Evolutionary conservation across 2,113 vertebrate species (phyloP).

Genomic region (Brachionichthys hirsutus): DNA sequence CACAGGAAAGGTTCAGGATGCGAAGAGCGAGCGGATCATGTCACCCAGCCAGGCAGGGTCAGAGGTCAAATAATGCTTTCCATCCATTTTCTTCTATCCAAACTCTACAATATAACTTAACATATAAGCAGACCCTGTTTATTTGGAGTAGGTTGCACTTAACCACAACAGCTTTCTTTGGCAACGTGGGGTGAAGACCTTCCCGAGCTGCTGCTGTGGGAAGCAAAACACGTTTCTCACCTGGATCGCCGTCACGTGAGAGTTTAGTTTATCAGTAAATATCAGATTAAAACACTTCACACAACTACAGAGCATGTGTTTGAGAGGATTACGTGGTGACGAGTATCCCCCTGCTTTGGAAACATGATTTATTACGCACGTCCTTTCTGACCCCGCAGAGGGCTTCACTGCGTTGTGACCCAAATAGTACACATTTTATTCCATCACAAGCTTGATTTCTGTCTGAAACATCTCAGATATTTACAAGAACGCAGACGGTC

Average conservation of each 20-base stretch:
- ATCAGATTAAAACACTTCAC: neutral
- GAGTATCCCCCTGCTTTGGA: neutral
- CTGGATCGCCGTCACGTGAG: neutral
- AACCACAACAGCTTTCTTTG: neutral
- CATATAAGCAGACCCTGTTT: no score
- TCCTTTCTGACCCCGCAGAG: conserved; percentile 1
- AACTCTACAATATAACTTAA: no score
- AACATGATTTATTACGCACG: conserved; percentile 1
- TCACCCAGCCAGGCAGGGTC: no score
- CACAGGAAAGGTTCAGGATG: no score
- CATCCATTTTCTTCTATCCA: no score
- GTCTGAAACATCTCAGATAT: conserved; percentile 35
- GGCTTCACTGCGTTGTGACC: conserved; percentile 27
- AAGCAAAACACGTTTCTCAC: neutral
- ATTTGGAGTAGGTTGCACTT: neutral
- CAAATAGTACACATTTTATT: conserved; percentile 50
- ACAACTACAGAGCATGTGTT: neutral
- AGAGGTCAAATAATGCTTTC: no score
- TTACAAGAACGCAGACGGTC: conserved; percentile 16
- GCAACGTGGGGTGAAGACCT: neutral
- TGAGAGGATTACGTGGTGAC: neutral
- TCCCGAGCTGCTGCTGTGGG: neutral
- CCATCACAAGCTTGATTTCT: conserved; percentile 16
- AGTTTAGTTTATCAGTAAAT: neutral
- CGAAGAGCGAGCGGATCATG: no score